A percentile compares a stretch with the other conserved stretches of the same genome.
These are phyloP conservation scores for Synaphobranchus kaupii DNA, from an alignment of 2,797 vertebrate genomes.

Conservation along the genomic window DNA sequence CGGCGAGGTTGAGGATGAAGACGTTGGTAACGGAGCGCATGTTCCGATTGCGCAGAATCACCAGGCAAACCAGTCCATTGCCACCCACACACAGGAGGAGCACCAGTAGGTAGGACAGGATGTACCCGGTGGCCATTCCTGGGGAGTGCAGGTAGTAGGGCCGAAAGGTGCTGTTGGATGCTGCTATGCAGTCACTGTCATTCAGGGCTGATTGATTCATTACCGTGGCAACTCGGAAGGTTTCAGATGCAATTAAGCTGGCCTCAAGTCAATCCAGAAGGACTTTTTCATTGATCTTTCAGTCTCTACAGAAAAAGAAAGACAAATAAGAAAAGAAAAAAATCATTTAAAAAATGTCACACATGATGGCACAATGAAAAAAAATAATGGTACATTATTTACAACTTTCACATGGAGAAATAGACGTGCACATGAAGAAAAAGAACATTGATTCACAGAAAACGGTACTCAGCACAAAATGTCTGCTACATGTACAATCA, in stretches of 20 bases:
- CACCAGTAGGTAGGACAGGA: slow-evolving; percentile 54
- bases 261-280: neutral
- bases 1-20: slow-evolving; percentile 64
- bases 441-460: too few relatives aligned
- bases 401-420: too few relatives aligned
- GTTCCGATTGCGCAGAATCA: slow-evolving; percentile 56
- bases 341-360: too few relatives aligned
- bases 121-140: slow-evolving; percentile 48
- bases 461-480: too few relatives aligned
- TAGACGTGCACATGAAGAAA: too few relatives aligned
- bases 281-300: neutral
- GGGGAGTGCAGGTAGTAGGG: slow-evolving; percentile 59
- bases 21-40: slow-evolving; percentile 65
- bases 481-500: too few relatives aligned
- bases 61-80: slow-evolving; percentile 58
- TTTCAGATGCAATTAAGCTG: neutral
- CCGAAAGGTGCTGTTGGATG: slow-evolving; percentile 50
- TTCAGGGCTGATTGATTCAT: slow-evolving; percentile 31
- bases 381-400: too few relatives aligned
- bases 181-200: slow-evolving; percentile 4
- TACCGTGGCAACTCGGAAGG: neutral
- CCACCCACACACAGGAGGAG: slow-evolving; percentile 57
- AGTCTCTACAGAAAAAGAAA: neutral
- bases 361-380: too few relatives aligned
- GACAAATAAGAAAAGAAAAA: neutral